Percentiles rank a stretch among this genome's conserved stretches.
These are phyloP conservation scores for Meriones psammophilus DNA, from an alignment of 2,797 vertebrate species.

Conservation along the genomic window DNA sequence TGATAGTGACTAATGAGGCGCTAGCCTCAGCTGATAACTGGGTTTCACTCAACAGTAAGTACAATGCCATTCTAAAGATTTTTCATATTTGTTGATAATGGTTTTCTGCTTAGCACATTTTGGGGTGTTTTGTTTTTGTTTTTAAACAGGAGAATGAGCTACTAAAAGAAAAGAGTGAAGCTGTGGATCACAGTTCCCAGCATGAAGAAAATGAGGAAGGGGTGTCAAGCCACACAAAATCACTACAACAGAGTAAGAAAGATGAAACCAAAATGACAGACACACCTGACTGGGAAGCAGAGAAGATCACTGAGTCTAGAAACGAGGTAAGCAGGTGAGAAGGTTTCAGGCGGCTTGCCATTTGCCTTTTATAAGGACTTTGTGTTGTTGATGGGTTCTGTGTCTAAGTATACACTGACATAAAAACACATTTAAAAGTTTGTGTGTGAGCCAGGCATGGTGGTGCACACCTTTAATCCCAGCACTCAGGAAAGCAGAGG, in stretches of 20 bases:
- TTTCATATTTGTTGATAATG: not conserved
- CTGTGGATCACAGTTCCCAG: slow-evolving; percentile 20
- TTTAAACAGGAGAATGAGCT: slow-evolving; percentile 65
- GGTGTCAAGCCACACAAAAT: not conserved
- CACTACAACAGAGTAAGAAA: slow-evolving; percentile 40
- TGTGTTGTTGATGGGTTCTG: slow-evolving; percentile 17
- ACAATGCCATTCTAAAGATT: slow-evolving; percentile 36
- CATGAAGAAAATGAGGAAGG: slow-evolving; percentile 50
- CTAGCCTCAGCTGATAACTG: not conserved
- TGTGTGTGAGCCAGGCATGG: too few species aligned
- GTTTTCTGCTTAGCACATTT: slow-evolving; percentile 53
- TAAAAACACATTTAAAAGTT: slow-evolving; percentile 8
- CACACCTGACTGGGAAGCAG: slow-evolving; percentile 34
- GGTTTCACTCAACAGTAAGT: slow-evolving; percentile 28
- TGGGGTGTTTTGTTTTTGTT: slow-evolving; percentile 42
- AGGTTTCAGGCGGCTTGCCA: not conserved
- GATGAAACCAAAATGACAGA: slow-evolving; percentile 24
- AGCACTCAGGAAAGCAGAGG: too few species aligned
- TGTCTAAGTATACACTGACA: not conserved
- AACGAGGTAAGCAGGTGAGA: slow-evolving; percentile 61
- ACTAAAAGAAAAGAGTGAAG: slow-evolving; percentile 37
- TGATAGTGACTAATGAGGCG: slow-evolving; percentile 50
- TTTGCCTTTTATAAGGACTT: not conserved
- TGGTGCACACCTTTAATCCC: too few species aligned
- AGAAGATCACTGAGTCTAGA: slow-evolving; percentile 51